These are phyloP conservation scores for Onychomys arenicola DNA, from an alignment of 2,797 vertebrate species.

Conservation along the genomic window DNA sequence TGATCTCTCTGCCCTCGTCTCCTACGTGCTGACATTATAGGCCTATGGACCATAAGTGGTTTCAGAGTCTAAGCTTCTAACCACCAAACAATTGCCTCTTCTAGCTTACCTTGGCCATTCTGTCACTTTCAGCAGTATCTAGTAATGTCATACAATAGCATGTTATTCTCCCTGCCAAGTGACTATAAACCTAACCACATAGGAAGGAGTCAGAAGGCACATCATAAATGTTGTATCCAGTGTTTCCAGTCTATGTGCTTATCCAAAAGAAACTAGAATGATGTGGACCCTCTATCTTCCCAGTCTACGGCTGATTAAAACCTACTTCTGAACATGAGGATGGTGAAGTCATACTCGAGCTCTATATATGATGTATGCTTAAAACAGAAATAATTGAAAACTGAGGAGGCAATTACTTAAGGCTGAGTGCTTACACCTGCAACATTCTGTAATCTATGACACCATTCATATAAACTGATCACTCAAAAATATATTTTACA, in stretches of 20 bases:
- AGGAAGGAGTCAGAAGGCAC: not conserved
- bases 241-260: slow-evolving; percentile 5
- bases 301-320: not conserved
- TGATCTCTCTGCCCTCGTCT: not conserved
- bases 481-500: not conserved
- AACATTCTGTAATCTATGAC: not conserved
- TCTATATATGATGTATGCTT: not conserved
- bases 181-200: not conserved
- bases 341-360: slow-evolving; percentile 29
- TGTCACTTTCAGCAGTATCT: not conserved
- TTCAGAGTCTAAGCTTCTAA: slow-evolving; percentile 3
- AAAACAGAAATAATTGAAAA: slow-evolving; percentile 23
- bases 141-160: not conserved
- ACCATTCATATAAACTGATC: not conserved
- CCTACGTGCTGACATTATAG: not conserved
- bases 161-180: not conserved
- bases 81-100: not conserved
- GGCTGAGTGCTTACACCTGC: not conserved
- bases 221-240: slow-evolving; percentile 16
- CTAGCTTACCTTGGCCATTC: not conserved
- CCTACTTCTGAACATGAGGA: not conserved
- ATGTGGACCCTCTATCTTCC: not conserved
- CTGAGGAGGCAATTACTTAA: not conserved
- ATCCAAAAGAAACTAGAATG: slow-evolving; percentile 26
- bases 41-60: not conserved